Base-by-base conservation (phyloP, 2,797 vertebrate genomes). In the Anguilla marmorata region DNA sequence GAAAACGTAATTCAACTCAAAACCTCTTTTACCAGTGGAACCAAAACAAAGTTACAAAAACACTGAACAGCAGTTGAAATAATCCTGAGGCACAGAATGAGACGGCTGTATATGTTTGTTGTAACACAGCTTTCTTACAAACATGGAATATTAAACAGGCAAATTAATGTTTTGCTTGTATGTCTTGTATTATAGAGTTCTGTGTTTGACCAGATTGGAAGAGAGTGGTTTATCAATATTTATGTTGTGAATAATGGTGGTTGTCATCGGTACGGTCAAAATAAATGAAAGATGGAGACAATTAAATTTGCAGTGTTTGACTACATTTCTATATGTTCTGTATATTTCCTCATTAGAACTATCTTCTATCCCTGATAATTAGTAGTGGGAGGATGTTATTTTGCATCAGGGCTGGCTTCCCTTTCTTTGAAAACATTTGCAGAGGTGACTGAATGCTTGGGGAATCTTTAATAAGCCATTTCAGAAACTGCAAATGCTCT, bases 351-450 rank as follows among this genome's bases (percentile, higher is more conserved):
- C 60, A n/a, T 86, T 66, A 66, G 19, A 19, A 63, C 58, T 21
- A n/a, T 24, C 33, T 37, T 58, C 7, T 66, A 66, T 41, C 16
- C 83, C 83, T 58, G 24, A n/a, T 85, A n/a, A 85, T 85, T 60
- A 66, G 58, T 85, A 30, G 19, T 41, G 30, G 7, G 37, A 85
- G 60, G 0, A 5, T 85, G 54, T 30, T 56, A 2, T 2, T 21
- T 2, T 41, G 27, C 83, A 58, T n/a, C 58, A 9, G 56, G 84
- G 84, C 33, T 33, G 54, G n/a, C 4, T 37, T 33, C 52, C 14
- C 50, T 60, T 30, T 85, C 27, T 85, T 58, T 85, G 83, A 85
- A 85, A 85, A 85, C n/a, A 85, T 33, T 63, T 41, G n/a, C n/a
- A n/a, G 41, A 63, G 56, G 84, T 27, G 7, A 58, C 27, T 33